Conservation (phyloP, 1,140 invertebrate genomes). For the Sycophila sp. region DNA sequence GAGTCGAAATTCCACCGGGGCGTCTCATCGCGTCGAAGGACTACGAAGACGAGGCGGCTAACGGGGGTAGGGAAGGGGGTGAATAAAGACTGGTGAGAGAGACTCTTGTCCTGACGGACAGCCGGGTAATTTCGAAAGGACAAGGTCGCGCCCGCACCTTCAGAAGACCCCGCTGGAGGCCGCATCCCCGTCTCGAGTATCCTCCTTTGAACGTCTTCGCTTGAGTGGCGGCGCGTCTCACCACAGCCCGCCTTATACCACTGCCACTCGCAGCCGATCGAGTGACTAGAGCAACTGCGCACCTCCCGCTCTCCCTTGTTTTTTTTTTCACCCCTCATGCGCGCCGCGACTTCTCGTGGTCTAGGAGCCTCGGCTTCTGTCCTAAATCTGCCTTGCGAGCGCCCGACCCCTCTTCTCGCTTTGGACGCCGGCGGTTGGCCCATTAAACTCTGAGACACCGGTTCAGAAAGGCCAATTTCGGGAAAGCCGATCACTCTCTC, state of each 20-base stretch:
- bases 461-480: background rate
- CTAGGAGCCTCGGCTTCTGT: no score
- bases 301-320: background rate
- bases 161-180: background rate
- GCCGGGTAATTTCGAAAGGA: constrained; percentile 28
- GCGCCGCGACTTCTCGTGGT: no score
- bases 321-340: no score
- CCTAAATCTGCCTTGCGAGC: no score
- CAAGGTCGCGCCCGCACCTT: no score
- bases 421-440: background rate
- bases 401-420: background rate
- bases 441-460: background rate
- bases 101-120: constrained; percentile 29
- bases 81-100: no score
- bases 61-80: background rate
- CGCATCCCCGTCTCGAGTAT: constrained; percentile 16
- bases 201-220: no score
- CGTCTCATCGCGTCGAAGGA: background rate
- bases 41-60: background rate
- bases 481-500: constrained; percentile 8
- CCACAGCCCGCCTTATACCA: background rate
- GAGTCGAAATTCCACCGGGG: background rate
- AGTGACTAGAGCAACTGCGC: background rate
- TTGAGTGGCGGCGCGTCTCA: background rate
- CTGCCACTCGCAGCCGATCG: no score